Evolutionary conservation across 1,140 invertebrate species (phyloP), one percentile per base, ranked within the genome.

Genomic region (Drosophila ananassae): DNA sequence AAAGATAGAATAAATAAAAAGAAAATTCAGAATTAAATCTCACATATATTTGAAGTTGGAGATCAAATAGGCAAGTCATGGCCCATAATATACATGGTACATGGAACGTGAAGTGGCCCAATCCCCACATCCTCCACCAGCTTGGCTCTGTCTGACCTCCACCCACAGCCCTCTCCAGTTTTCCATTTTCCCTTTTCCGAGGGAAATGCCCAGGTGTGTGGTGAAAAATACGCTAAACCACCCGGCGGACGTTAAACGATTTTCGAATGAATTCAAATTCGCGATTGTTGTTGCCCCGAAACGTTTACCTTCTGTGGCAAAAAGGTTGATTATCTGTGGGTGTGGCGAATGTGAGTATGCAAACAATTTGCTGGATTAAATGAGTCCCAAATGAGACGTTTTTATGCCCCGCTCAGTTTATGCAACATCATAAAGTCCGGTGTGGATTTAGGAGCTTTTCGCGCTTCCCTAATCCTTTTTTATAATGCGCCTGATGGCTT

Each of bases 361-460:
- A 87, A 87, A 87, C 79, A 87, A 83, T 87, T 87, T 89, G 60
- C 62, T 61, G 84, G 84, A 82, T 87, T 87, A 87, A 89, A 87
- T 73, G 83, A 89, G 61, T 89, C 82, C 83, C 83, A 83, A 79
- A 87, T 89, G 84, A 89, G 79, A 89, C 75, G 66, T 83, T 83
- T 87, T 87, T 77, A 87, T 79, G 72, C 75, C 57, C 47, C 37
- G 21, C 57, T 46, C 74, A 56, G 55, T 87, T 89, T 89, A 87
- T 83, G 84, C 79, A 56, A 58, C 72, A 58, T 87, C 83, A 87
- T 87, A 87, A 87, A 83, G 72, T 73, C 64, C 74, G 61, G 28
- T 22, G 44, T 46, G 54, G 62, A 50, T 30, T 64, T 41, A 32
- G 66, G 51, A 24, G 51, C 10, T 52, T 54, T 56, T 28, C 32